These are phyloP conservation scores for Aleadryas rufinucha DNA, from an alignment of 2,113 vertebrate genomes.

Conservation along the genomic window DNA sequence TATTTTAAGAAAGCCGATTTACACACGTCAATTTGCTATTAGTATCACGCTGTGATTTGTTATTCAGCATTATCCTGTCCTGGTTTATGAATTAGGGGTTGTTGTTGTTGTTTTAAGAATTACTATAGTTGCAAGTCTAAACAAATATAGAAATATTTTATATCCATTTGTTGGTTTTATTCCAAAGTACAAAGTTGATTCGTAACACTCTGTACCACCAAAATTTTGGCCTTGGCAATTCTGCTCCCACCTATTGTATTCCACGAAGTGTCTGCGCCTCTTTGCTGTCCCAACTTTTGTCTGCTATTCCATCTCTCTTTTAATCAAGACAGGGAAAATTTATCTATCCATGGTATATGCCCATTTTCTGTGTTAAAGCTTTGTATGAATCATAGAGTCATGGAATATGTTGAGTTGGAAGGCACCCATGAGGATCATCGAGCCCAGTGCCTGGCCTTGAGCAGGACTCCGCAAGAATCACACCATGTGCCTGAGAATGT, in stretches of 20 bases:
- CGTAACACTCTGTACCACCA: not conserved
- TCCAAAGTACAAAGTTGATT: not conserved
- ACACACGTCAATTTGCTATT: rapidly evolving
- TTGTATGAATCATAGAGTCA: not conserved
- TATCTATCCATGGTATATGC: not conserved
- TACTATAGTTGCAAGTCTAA: not conserved
- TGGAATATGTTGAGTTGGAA: not conserved
- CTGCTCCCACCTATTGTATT: not conserved
- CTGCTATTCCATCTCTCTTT: not conserved
- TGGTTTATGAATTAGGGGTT: not conserved
- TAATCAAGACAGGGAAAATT: not conserved
- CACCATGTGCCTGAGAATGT: not conserved
- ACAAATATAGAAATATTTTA: not conserved
- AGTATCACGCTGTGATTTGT: not conserved
- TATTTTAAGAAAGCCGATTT: not conserved
- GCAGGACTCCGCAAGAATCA: not conserved
- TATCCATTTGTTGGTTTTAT: not conserved
- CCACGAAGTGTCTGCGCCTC: rapidly evolving
- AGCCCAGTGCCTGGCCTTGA: not conserved
- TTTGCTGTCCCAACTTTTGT: not conserved
- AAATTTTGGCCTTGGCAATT: not conserved
- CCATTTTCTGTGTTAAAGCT: not conserved
- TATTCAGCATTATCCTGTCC: not conserved
- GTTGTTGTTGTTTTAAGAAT: not conserved
- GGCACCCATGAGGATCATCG: rapidly evolving